Evolutionary conservation across 2,888 invertebrate genomes (phyloP), one percentile per base, ranked within the genome.

Genomic region (Eristalis intricaria): DNA sequence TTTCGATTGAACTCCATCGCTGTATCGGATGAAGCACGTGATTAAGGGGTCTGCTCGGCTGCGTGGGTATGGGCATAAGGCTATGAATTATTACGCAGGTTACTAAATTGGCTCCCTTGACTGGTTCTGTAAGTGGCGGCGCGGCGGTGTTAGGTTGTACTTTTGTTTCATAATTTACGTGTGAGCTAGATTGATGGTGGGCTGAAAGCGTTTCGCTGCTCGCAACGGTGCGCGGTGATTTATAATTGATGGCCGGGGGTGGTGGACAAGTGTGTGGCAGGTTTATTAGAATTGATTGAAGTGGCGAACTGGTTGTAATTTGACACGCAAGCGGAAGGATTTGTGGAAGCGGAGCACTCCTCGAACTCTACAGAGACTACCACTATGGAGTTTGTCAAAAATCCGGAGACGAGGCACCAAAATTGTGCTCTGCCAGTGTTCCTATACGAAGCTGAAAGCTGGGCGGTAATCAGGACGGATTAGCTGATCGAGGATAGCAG

Each of bases 1-100:
- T 58, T 38, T 60, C 50, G 50, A 58, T 58, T n/a, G 38, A 35
- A 26, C 29, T 32, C 50, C n/a, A 50, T 69, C 50, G 56, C 71
- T 8, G 19, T 19, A 50, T n/a, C n/a, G 50, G n/a, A 50, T n/a
- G n/a, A 19, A 19, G 19, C 43, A 43, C 43, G 43, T 50, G 43
- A 50, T n/a, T n/a, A 19, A n/a, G 15, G 38, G 38, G 38, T 38
- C 11, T 38, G 38, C 13, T 38, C 2, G 13, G 38, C 13, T 38
- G 38, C n/a, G 43, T 43, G 43, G 40, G 40, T 7, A 19, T n/a
- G 8, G 19, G 50, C 50, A 7, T 5, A n/a, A 19, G 19, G 19
- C 50, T 19, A 19, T 50, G 5, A 19, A 50, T 50, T 50, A 50
- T 50, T 50, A 50, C 19, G 50, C 50, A 7, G 19, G 19, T 19